phyloP scores from a whole-genome alignment of 2,797 vertebrate species.

The Dendrocincla fuliginosa region DNA sequence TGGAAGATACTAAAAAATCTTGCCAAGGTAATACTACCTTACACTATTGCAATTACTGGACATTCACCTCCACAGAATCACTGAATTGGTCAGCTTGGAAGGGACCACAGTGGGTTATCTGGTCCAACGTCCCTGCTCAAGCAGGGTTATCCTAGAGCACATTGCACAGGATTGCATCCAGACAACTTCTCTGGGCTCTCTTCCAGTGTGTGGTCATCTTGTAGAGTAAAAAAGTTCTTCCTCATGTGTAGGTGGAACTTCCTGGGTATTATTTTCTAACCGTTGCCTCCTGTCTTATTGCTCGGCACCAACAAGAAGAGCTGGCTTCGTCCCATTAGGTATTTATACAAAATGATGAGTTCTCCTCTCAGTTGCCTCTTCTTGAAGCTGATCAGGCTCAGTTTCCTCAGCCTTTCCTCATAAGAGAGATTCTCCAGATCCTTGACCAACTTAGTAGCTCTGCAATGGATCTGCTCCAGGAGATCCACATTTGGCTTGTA shows the following conservation, averaged over 20 bases:
- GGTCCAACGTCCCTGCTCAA: neutral
- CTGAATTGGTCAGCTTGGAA: neutral
- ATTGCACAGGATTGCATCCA: neutral
- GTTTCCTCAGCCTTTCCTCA: neutral
- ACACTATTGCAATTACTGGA: neutral
- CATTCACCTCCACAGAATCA: neutral
- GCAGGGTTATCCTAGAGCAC: no score
- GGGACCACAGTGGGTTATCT: neutral
- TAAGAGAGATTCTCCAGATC: neutral
- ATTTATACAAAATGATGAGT: neutral
- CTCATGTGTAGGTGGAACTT: neutral
- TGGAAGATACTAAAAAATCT: neutral
- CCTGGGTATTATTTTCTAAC: neutral
- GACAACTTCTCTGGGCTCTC: neutral
- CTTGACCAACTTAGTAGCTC: neutral
- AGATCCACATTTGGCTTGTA: neutral
- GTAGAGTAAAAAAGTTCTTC: neutral
- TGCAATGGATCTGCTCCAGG: no score
- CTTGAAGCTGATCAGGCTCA: neutral
- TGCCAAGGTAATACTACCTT: neutral
- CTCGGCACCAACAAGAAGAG: neutral
- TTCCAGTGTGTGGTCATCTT: neutral
- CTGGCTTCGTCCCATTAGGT: no score
- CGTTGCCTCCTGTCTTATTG: neutral
- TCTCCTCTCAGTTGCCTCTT: neutral